phyloP scores from a whole-genome alignment of 2,888 invertebrate genomes.

The Hetaerina titia region DNA sequence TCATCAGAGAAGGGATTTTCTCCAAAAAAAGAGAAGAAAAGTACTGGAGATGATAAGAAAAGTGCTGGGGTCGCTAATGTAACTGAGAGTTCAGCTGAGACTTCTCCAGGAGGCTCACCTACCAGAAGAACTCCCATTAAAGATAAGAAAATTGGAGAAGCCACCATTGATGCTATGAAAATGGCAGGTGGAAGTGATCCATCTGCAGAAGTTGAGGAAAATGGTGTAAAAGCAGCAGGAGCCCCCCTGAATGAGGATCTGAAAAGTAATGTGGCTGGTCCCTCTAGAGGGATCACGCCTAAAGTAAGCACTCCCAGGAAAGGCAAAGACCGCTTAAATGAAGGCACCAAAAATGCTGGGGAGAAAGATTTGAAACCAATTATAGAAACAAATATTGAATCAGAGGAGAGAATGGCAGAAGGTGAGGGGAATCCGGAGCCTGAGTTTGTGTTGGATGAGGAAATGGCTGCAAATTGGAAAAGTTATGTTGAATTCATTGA shows the following conservation, averaged over 20 bases:
- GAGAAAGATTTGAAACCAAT: constrained; percentile 69
- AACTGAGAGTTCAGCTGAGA: background rate
- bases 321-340: background rate
- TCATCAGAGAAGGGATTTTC: background rate
- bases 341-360: constrained; percentile 69
- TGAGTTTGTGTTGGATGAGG: constrained; percentile 73
- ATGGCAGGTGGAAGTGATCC: background rate
- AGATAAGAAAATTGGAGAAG: background rate
- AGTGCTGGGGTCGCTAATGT: background rate
- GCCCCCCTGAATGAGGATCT: background rate
- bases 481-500: constrained; percentile 84
- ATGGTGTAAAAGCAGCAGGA: background rate
- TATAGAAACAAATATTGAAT: constrained; percentile 57
- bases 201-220: background rate
- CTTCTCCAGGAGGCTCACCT: background rate
- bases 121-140: background rate
- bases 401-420: constrained; percentile 51
- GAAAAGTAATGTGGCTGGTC: constrained; percentile 20
- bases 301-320: background rate
- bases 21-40: background rate
- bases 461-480: constrained; percentile 78
- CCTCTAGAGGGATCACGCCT: background rate
- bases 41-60: background rate
- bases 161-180: background rate
- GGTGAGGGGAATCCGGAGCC: constrained; percentile 28